Evolutionary conservation across 2,113 vertebrate species (phyloP), one percentile per base, ranked within the genome.

Genomic region (Chaenocephalus aceratus): DNA sequence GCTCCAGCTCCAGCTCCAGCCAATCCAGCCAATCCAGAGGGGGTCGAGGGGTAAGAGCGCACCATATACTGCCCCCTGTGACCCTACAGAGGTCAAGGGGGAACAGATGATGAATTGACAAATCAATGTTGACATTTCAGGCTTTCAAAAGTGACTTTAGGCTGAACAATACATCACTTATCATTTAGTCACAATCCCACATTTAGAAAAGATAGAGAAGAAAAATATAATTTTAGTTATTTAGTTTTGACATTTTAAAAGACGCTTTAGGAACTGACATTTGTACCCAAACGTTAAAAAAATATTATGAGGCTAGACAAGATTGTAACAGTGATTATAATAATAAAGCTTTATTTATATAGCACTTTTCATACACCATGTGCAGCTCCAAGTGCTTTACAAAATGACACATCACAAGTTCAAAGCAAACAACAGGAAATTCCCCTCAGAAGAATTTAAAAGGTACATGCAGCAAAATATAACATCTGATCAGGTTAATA

Each of bases 11-110:
- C 36, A 4, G 82, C 67, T 49, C 46, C 82, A 5, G n/a, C n/a
- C n/a, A n/a, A n/a, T 14, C 2, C 67, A 5, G 76, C 72, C 15
- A 86, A 77, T 67, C 81, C 88, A 77, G 89, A 84, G 15, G 90
- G 67, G 11, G 71, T 16, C 44, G 80, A 88, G 6, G 86, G 57
- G 93, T 95, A 86, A 87, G 84, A 77, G n/a, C 23, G 2, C 16
- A 62, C 5, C 21, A 21, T 10, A 48, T 48, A 51, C 1, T 13
- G 30, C 61, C 18, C 8, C 46, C 34, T 36, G 57, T 11, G 1
- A 13, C 26, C 45, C 45, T 51, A n/a, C 67, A 23, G 13, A 41
- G 46, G 15, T 21, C 59, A 12, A 6, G 66, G 1, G 0, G 5
- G 10, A 8, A 7, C 21, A 23, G 7, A 21, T 41, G 9, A 45